These are phyloP conservation scores for Gila robusta DNA, from an alignment of 2,797 vertebrate genomes.

Conservation along the genomic window DNA sequence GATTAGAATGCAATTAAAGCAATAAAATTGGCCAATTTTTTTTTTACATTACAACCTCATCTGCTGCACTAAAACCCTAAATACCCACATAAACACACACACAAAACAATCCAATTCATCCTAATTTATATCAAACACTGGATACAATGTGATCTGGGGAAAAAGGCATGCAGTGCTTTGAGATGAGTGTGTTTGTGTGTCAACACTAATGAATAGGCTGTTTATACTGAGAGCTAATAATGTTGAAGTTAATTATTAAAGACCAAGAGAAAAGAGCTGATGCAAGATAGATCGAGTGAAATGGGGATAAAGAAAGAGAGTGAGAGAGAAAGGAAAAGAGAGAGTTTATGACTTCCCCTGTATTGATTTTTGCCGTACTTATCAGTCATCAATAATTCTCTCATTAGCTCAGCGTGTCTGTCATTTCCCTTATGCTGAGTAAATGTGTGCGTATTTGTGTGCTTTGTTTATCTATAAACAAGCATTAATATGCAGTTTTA, in stretches of 20 bases:
- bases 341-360: slow-evolving; percentile 53
- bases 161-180: neutral
- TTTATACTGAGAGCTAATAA: slow-evolving; percentile 93
- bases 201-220: slow-evolving; percentile 79
- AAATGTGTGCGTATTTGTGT: slow-evolving; percentile 21
- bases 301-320: neutral
- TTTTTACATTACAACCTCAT: slow-evolving; percentile 59
- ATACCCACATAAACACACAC: neutral
- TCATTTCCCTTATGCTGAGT: slow-evolving; percentile 38
- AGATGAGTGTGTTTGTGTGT: neutral
- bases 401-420: slow-evolving; percentile 45
- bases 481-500: neutral
- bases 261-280: slow-evolving; percentile 86
- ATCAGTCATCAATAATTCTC: slow-evolving; percentile 56
- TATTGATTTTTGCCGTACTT: slow-evolving; percentile 48
- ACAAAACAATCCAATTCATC: neutral
- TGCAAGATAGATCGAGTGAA: slow-evolving; percentile 4
- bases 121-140: neutral
- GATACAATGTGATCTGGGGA: neutral
- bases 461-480: slow-evolving; percentile 22
- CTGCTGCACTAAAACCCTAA: slow-evolving; percentile 52
- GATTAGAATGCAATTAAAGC: slow-evolving; percentile 75
- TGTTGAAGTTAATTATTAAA: slow-evolving; percentile 95
- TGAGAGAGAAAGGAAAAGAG: slow-evolving; percentile 16
- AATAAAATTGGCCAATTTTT: slow-evolving; percentile 61